These are phyloP conservation scores for Aegotheles bennettii DNA, from an alignment of 2,113 vertebrate genomes.

Conservation along the genomic window DNA sequence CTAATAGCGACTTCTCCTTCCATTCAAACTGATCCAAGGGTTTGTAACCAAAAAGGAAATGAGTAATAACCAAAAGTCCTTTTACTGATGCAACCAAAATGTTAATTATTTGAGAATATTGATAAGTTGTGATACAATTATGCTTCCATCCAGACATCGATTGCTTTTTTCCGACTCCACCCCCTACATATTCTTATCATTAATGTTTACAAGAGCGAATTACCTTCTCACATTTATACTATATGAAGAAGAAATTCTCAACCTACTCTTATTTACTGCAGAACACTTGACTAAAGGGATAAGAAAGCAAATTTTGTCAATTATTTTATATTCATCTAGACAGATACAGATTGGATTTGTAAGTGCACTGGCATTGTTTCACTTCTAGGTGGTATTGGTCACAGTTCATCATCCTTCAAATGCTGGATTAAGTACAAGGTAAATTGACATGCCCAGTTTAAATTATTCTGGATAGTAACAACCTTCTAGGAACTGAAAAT, in stretches of 20 bases:
- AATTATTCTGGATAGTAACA: not conserved
- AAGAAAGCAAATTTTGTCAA: not conserved
- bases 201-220: not conserved
- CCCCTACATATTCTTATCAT: not conserved
- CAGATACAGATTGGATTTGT: not conserved
- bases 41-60: constrained; percentile 10
- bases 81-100: not conserved
- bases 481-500: not conserved
- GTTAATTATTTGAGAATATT: constrained; percentile 25
- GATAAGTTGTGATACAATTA: not conserved
- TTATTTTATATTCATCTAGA: not conserved
- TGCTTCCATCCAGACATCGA: not conserved
- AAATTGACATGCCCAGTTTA: not conserved
- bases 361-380: not conserved
- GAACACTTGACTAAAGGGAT: not conserved
- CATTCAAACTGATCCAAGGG: not conserved
- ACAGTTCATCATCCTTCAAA: not conserved
- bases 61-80: not conserved
- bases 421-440: not conserved
- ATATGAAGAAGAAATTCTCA: not conserved
- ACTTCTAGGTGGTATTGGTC: not conserved
- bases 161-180: not conserved
- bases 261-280: not conserved
- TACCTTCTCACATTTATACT: not conserved
- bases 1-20: constrained; percentile 3